Evolutionary conservation across 2,113 vertebrate genomes (phyloP).

Genomic region (Potamarius usumacintae): DNA sequence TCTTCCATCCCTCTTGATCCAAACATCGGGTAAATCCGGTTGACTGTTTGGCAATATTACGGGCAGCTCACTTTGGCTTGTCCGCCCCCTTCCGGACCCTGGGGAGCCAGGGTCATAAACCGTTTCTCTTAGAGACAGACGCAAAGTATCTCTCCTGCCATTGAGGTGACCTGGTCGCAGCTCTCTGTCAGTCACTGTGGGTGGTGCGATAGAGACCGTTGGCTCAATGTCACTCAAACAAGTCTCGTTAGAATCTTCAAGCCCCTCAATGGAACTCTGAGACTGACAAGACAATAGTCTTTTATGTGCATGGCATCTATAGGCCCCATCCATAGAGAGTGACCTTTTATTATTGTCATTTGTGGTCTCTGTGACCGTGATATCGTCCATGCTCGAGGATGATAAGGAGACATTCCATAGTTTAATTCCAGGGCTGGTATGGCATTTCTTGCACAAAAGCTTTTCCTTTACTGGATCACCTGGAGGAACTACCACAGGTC

Average conservation of each 20-base stretch:
- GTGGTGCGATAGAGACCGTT: constrained; percentile 56
- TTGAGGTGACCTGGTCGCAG: constrained; percentile 85
- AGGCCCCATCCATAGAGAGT: constrained; percentile 59
- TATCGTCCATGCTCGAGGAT: constrained; percentile 75
- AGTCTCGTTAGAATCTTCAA: constrained; percentile 88
- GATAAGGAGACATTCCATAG: constrained; percentile 71
- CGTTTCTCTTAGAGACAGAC: constrained; percentile 86
- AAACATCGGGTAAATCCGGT: constrained; percentile 91
- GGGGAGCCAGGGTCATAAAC: constrained; percentile 78
- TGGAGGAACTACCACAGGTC: constrained; percentile 41
- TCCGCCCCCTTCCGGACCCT: constrained; percentile 75
- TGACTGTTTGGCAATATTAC: constrained; percentile 95
- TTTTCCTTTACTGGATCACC: constrained; percentile 58
- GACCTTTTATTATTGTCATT: constrained; percentile 65
- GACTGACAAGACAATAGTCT: constrained; percentile 77
- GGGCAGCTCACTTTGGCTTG: constrained; percentile 73
- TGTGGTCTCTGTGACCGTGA: constrained; percentile 67
- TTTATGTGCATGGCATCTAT: constrained; percentile 58
- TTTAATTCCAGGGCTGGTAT: constrained; percentile 47
- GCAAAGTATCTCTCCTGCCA: constrained; percentile 86
- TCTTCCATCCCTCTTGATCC: constrained; percentile 89
- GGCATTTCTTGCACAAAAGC: constrained; percentile 70
- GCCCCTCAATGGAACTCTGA: constrained; percentile 84
- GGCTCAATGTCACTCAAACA: constrained; percentile 84
- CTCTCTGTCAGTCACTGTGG: constrained; percentile 52